Evolutionary conservation across 1,140 invertebrate genomes (phyloP).

Genomic region (Pachyrhynchus sulphureomaculatus): DNA sequence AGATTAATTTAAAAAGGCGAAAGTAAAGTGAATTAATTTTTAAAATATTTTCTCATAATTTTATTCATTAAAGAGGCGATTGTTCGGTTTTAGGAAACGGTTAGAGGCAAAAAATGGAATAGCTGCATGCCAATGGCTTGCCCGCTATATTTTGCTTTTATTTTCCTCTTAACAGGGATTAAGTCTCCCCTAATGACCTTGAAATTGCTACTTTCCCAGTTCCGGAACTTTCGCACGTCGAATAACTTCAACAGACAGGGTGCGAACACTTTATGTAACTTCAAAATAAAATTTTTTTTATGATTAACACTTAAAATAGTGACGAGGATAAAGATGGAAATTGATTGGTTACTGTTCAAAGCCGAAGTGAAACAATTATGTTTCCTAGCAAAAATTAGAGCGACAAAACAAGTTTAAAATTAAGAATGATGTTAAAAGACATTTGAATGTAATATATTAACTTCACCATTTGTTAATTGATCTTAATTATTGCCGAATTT

Average conservation of each 20-base stretch:
- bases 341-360: no score
- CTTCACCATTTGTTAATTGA: no score
- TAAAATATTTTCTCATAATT: conserved; percentile 27
- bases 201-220: conserved; percentile 30
- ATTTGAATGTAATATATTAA: no score
- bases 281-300: background rate
- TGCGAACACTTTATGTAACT: background rate
- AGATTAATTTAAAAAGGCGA: background rate
- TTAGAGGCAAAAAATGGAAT: conserved; percentile 23
- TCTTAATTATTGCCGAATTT: no score
- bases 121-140: conserved; percentile 17
- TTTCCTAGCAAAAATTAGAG: no score
- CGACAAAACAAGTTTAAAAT: no score
- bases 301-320: background rate
- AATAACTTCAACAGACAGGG: background rate
- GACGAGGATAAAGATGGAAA: no score
- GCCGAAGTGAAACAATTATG: no score
- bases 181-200: conserved; percentile 35
- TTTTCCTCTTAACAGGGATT: conserved; percentile 36
- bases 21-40: conserved; percentile 10
- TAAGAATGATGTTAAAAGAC: no score
- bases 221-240: background rate
- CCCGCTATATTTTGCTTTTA: conserved; percentile 35
- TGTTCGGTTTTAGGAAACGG: background rate
- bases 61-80: conserved; percentile 28